These are phyloP conservation scores for Eurosta solidaginis DNA, from an alignment of 1,140 invertebrate genomes.

Conservation along the genomic window DNA sequence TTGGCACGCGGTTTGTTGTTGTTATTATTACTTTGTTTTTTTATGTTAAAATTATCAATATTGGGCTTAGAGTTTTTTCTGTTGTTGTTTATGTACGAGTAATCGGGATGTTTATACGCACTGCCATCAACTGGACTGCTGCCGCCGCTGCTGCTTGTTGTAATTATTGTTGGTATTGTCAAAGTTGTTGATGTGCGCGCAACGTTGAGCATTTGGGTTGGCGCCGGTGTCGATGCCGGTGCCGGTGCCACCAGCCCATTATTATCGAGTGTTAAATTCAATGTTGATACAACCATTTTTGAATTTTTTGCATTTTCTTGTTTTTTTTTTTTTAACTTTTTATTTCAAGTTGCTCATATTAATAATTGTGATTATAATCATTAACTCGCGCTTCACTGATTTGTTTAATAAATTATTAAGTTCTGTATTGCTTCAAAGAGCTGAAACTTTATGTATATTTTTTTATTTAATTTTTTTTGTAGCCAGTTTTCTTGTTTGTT, in stretches of 20 bases:
- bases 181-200: slow-evolving; percentile 7
- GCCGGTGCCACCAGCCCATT: slow-evolving; percentile 34
- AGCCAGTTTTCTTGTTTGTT: too few relatives aligned
- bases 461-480: too few relatives aligned
- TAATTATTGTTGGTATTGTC: slow-evolving; percentile 4
- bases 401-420: too few relatives aligned
- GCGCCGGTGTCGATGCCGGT: neutral
- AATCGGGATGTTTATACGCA: neutral
- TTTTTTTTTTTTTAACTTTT: slow-evolving; percentile 22
- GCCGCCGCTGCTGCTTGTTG: neutral
- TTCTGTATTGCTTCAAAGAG: too few relatives aligned
- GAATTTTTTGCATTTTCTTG: neutral
- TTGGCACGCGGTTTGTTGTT: slow-evolving; percentile 25
- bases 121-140: neutral
- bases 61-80: neutral
- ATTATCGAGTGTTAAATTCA: slow-evolving; percentile 50
- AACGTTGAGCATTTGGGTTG: neutral
- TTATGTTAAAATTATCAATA: slow-evolving; percentile 16
- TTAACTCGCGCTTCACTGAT: too few relatives aligned
- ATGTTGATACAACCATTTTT: slow-evolving; percentile 51
- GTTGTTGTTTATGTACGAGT: neutral
- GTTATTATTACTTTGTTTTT: neutral
- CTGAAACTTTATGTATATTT: too few relatives aligned
- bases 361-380: neutral
- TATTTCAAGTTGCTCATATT: neutral